These are phyloP conservation scores for Lerema accius DNA, from an alignment of 1,140 invertebrate genomes.

Conservation along the genomic window DNA sequence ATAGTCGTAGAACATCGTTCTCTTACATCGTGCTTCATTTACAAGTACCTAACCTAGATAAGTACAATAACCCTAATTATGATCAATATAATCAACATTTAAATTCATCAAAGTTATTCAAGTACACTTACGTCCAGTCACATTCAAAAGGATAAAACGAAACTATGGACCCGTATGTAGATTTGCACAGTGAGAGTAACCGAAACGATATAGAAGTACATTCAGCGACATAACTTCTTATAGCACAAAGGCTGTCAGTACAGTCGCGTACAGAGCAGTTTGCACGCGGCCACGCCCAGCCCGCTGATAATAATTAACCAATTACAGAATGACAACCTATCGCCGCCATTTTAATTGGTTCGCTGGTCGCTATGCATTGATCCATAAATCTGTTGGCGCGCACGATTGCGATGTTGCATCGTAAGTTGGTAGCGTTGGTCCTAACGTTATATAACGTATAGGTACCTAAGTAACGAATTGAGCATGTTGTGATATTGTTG, in stretches of 20 bases:
- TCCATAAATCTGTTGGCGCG: slow-evolving; percentile 51
- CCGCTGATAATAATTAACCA: slow-evolving; percentile 77
- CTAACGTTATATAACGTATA: background rate
- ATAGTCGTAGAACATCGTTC: no score
- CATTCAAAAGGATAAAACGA: no score
- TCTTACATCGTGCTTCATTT: no score
- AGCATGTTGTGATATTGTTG: no score
- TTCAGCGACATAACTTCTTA: slow-evolving; percentile 18
- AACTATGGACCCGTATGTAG: no score
- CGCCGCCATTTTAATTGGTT: slow-evolving; percentile 74
- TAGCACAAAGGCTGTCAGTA: slow-evolving; percentile 24
- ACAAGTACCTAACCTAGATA: no score
- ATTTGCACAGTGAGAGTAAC: background rate
- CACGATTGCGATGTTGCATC: slow-evolving; percentile 32
- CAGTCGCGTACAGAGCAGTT: slow-evolving; percentile 33
- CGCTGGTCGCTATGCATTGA: slow-evolving; percentile 60
- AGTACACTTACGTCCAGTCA: no score
- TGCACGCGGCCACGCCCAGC: slow-evolving; percentile 57
- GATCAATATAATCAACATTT: no score
- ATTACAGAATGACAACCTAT: slow-evolving; percentile 74
- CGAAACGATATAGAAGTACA: background rate
- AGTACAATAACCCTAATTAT: no score
- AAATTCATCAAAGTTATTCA: no score
- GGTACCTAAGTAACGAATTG: background rate
- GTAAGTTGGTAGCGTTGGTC: slow-evolving; percentile 18